Percentiles rank a stretch among this genome's conserved stretches.
Conservation (phyloP, 2,888 invertebrate genomes). For the Therioaphis trifolii region DNA sequence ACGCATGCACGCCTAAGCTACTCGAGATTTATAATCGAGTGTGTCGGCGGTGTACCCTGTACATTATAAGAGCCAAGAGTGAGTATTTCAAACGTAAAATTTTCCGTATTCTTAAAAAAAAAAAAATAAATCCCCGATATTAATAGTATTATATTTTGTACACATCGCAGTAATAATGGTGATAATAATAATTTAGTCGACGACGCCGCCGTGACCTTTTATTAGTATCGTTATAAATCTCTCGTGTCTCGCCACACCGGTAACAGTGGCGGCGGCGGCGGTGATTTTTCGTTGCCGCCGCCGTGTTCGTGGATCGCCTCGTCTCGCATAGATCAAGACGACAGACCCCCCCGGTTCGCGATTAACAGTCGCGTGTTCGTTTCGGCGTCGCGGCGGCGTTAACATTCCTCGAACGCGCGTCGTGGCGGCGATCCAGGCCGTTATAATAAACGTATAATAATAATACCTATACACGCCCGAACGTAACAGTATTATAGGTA, state of each 20-base stretch:
- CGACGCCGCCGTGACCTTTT: not conserved
- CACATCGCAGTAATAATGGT: not conserved
- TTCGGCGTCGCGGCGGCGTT: not conserved
- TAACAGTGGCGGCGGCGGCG: not conserved
- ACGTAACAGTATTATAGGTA: too few relatives aligned
- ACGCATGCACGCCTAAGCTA: too few relatives aligned
- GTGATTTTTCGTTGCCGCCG: not conserved
- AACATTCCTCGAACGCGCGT: conserved; percentile 19
- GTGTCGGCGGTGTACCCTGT: too few relatives aligned
- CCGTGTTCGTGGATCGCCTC: not conserved
- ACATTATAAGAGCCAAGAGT: too few relatives aligned
- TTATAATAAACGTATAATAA: not conserved
- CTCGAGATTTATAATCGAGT: too few relatives aligned
- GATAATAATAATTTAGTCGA: not conserved
- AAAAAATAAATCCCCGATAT: too few relatives aligned
- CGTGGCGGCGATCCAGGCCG: not conserved
- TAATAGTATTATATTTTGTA: not conserved
- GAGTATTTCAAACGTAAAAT: not conserved
- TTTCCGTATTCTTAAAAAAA: not conserved
- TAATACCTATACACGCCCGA: too few relatives aligned
- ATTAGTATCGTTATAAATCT: not conserved
- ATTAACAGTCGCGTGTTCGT: not conserved
- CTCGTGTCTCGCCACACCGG: not conserved
- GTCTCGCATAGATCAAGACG: too few relatives aligned
- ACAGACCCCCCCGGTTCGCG: too few relatives aligned